phyloP scores from a whole-genome alignment of 2,888 invertebrate genomes.

The Campoplex capitator region DNA sequence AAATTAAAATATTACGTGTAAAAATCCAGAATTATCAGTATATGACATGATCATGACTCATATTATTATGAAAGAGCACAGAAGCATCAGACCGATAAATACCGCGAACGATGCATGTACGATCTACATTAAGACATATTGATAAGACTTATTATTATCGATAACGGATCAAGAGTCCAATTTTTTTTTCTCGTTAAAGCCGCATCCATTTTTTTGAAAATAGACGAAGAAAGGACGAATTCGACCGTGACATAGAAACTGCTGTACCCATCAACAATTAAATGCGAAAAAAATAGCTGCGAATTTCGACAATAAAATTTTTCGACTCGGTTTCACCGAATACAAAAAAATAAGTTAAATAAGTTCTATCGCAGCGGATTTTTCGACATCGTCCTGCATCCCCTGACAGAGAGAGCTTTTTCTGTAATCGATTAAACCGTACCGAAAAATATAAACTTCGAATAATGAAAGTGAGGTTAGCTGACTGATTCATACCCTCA shows the following conservation, averaged over 20 bases:
- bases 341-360: too few relatives aligned
- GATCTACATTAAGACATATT: not conserved
- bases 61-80: not conserved
- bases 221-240: not conserved
- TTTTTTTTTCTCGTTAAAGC: not conserved
- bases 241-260: not conserved
- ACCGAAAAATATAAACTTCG: too few relatives aligned
- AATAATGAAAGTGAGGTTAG: too few relatives aligned
- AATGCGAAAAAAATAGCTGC: too few relatives aligned
- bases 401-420: too few relatives aligned
- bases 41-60: not conserved
- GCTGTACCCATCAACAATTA: too few relatives aligned
- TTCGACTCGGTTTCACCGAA: too few relatives aligned
- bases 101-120: not conserved
- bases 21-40: not conserved
- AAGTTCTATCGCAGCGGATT: too few relatives aligned
- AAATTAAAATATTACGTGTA: not conserved
- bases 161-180: constrained; percentile 29
- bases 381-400: too few relatives aligned
- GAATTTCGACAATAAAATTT: too few relatives aligned
- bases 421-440: too few relatives aligned
- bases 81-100: not conserved
- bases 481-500: too few relatives aligned
- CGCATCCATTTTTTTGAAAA: not conserved
- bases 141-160: constrained; percentile 29